These are phyloP conservation scores for Drosophila pallidifrons DNA, from an alignment of 1,140 invertebrate genomes.

Conservation along the genomic window DNA sequence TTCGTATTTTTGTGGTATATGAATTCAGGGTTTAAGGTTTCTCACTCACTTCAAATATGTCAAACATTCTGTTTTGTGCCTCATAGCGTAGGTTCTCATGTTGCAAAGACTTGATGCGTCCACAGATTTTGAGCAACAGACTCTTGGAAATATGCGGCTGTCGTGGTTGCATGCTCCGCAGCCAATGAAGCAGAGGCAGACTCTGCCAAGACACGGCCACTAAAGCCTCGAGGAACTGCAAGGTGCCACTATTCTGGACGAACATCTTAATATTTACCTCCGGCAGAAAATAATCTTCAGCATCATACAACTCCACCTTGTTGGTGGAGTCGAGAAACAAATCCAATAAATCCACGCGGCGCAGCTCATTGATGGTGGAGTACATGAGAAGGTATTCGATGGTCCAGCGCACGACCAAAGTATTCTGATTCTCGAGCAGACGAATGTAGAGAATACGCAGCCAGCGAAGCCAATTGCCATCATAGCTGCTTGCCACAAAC, in stretches of 20 bases:
- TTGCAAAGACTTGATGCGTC: conserved; percentile 42
- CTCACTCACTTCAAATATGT: conserved; percentile 27
- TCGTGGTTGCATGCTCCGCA: conserved; percentile 31
- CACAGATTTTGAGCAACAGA: conserved; percentile 43
- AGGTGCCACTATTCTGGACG: conserved; percentile 19
- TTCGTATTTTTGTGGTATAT: no score
- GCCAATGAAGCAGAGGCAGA: conserved; percentile 49
- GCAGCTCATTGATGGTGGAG: conserved; percentile 18
- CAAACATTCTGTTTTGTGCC: conserved; percentile 31
- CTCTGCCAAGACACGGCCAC: conserved; percentile 45
- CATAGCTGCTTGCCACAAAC: conserved; percentile 41
- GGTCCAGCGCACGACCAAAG: conserved; percentile 82
- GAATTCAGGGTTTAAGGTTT: no score
- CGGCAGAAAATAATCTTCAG: conserved; percentile 37
- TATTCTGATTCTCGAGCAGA: conserved; percentile 84
- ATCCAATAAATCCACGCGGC: conserved; percentile 19
- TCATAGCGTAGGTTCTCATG: conserved; percentile 39
- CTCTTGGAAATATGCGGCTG: conserved; percentile 27
- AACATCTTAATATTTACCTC: conserved; percentile 20
- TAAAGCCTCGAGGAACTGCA: conserved; percentile 37
- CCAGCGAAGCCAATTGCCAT: conserved; percentile 64
- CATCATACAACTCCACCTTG: conserved; percentile 49
- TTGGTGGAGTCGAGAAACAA: conserved; percentile 50
- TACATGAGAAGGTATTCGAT: conserved; percentile 55
- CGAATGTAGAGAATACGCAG: conserved; percentile 79